Evolutionary conservation across 2,888 invertebrate genomes (phyloP), one percentile per base, ranked within the genome.

Genomic region (Antheraea assamensis): DNA sequence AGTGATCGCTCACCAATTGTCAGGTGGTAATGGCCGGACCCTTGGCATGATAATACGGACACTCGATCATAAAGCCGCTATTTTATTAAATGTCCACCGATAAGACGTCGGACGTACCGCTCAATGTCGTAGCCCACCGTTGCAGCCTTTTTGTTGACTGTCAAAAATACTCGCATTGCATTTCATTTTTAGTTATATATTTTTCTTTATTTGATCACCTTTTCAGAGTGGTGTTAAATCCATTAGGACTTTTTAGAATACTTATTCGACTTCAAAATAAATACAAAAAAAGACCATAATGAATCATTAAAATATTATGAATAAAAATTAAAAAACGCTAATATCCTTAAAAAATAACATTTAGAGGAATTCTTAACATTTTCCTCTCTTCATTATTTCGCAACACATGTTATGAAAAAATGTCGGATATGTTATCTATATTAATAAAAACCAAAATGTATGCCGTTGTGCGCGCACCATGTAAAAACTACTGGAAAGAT

Each of bases 1-100:
- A 81, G 83, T 89, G 85, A 94, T 94, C 94, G 90, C 85, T 94
- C 94, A 94, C 85, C 78, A 83, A 82, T 90, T 93, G 94, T 93
- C 94, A 93, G 86, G 85, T 87, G 89, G 87, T 91, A 93, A 93
- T 91, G 89, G 88, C 84, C 85, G 83, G 80, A 83, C 85, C 86
- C 87, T 87, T 86, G 85, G 84, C 84, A 82, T 82, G 82, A 77
- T 82, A 83, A 78, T 80, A 79, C 78, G 76, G 80, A 82, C 89
- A 90, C 91, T 94, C 94, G 84, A 93, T 94, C 93, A 93, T 90
- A 81, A 81, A 81, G 75, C 80, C 82, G 86, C 86, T 84, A 85
- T 90, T 90, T 90, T 90, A 90, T 90, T 91, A 90, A 92, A 90
- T 84, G 89, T 84, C 88, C 78, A 78, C 79, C 76, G 92, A 92